Evolutionary conservation across 2,797 vertebrate species (phyloP).

Genomic region (Mergus octosetaceus): DNA sequence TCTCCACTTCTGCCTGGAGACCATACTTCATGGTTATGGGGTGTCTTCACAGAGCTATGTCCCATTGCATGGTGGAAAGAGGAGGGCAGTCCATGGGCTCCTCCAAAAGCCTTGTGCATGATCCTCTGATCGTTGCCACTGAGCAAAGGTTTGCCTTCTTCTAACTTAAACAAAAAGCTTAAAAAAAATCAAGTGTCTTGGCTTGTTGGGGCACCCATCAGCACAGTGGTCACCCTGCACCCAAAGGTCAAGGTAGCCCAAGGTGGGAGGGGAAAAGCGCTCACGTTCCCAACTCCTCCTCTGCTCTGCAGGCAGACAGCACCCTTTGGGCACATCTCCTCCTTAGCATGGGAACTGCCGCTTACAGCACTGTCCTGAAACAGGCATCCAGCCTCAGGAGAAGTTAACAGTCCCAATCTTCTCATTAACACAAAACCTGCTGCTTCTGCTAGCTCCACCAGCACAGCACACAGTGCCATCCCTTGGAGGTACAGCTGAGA

Average conservation of each 20-base stretch:
- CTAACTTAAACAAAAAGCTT: background rate
- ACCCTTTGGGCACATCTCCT: background rate
- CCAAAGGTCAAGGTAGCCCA: background rate
- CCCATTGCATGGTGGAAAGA: no score
- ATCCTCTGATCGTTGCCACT: background rate
- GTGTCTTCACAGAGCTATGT: background rate
- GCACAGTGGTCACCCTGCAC: background rate
- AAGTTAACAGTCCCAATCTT: background rate
- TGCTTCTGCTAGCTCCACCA: background rate
- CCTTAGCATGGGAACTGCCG: background rate
- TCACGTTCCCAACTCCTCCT: background rate
- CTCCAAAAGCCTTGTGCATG: background rate
- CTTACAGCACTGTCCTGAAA: background rate
- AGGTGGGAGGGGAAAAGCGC: rapidly evolving
- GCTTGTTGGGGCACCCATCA: background rate
- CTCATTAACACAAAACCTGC: background rate
- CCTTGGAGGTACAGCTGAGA: background rate
- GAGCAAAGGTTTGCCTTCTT: background rate
- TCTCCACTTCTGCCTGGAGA: background rate
- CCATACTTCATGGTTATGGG: background rate
- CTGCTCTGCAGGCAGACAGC: rapidly evolving
- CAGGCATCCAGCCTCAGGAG: rapidly evolving
- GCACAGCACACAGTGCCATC: rapidly evolving
- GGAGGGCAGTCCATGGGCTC: background rate
- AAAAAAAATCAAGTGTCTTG: background rate